These are phyloP conservation scores for Eurytoma adleriae DNA, from an alignment of 2,888 invertebrate genomes.

Conservation along the genomic window DNA sequence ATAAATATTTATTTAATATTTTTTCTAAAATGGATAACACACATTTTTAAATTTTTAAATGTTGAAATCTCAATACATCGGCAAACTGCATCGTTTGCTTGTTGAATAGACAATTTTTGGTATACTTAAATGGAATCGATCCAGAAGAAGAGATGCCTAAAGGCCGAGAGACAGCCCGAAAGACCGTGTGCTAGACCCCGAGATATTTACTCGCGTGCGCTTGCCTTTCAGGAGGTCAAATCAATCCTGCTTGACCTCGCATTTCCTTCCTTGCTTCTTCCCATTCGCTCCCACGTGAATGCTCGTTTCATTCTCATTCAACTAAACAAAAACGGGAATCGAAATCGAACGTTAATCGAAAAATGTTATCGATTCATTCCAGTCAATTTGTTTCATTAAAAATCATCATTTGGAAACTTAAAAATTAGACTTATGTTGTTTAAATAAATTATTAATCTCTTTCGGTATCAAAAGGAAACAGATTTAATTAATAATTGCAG, in stretches of 20 bases:
- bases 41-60: too few relatives aligned
- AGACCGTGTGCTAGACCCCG: constrained; percentile 43
- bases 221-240: constrained; percentile 68
- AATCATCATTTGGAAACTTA: too few relatives aligned
- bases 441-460: too few relatives aligned
- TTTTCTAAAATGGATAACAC: too few relatives aligned
- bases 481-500: too few relatives aligned
- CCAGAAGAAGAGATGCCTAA: constrained; percentile 1
- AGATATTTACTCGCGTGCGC: constrained; percentile 70
- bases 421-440: too few relatives aligned
- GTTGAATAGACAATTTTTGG: too few relatives aligned
- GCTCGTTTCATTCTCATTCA: constrained; percentile 58
- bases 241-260: constrained; percentile 68
- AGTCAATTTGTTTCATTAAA: background rate
- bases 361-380: constrained; percentile 11
- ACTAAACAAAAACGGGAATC: constrained; percentile 32
- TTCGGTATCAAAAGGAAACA: too few relatives aligned
- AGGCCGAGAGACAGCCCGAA: constrained; percentile 24
- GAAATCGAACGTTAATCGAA: constrained; percentile 10
- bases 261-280: constrained; percentile 65
- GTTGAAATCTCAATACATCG: too few relatives aligned
- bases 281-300: constrained; percentile 56
- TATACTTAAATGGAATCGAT: constrained; percentile 2
- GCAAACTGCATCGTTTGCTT: too few relatives aligned
- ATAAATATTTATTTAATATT: too few relatives aligned